Evolutionary conservation across 2,888 invertebrate species (phyloP), one percentile per base, ranked within the genome.

Genomic region (Arenicola marina): DNA sequence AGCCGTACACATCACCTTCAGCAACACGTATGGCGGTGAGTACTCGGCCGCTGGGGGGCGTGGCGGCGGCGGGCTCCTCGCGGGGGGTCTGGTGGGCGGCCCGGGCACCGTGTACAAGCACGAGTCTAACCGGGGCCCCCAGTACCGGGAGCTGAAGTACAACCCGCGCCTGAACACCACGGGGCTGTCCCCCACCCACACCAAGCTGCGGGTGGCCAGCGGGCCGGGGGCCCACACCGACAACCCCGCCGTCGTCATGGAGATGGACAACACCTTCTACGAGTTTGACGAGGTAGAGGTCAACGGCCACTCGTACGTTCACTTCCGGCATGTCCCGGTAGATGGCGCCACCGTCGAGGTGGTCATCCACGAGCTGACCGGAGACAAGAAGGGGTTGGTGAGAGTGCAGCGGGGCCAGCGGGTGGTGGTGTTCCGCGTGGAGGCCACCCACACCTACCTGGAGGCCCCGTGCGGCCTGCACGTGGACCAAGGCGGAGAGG

Each of bases 71-170:
- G 24, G 55, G 31, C 4, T 18, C 26, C 7, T 56, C 2, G 11
- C 31, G 29, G 45, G 62, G n/a, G 45, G 58, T n/a, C 58, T 62
- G 45, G 65, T 62, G 53, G 76, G 76, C 4, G 76, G 75, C 0
- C 75, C 76, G 15, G 76, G 76, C 28, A 76, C 76, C 1, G 65
- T 74, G 1, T 76, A 76, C 59, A 76, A 75, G 59, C 76, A 71
- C 63, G 76, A 76, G 53, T 75, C 75, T 1, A 62, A 62, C 31
- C 59, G 73, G 56, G 76, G 76, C 3, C 76, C 76, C 4, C 62
- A 68, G 38, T 76, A 76, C 66, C 63, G 76, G 46, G 76, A 76
- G 53, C 67, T 76, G 15, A 76, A 76, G 45, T 76, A 75, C 62
- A 70, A 76, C 43, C 76, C 74, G 1, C 63, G 71, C 51, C 62